phyloP scores from a whole-genome alignment of 2,113 vertebrate species.

The Trematomus loennbergii region DNA sequence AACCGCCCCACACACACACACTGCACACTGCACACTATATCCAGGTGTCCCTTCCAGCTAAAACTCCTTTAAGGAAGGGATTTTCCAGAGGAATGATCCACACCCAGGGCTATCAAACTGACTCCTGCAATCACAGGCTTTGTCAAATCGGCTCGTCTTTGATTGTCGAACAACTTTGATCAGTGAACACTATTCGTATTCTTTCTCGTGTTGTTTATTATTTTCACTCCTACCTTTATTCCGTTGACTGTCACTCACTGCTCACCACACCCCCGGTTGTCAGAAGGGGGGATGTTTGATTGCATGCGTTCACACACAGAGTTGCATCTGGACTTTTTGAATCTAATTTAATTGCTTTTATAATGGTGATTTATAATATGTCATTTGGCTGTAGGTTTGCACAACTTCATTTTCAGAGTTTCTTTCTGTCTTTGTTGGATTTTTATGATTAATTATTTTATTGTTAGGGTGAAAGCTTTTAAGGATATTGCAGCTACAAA shows the following conservation, averaged over 20 bases:
- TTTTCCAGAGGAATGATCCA: slow-evolving; percentile 60
- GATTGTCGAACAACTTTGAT: slow-evolving; percentile 64
- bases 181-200: slow-evolving; percentile 61
- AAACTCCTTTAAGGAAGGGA: slow-evolving; percentile 62
- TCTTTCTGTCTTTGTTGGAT: slow-evolving; percentile 54
- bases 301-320: slow-evolving; percentile 77
- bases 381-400: slow-evolving; percentile 80
- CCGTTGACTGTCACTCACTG: slow-evolving; percentile 46
- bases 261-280: slow-evolving; percentile 57
- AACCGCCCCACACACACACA: slow-evolving; percentile 10
- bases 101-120: slow-evolving; percentile 73
- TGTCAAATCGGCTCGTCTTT: slow-evolving; percentile 64
- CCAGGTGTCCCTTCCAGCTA: slow-evolving; percentile 65
- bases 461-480: slow-evolving; percentile 56
- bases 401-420: slow-evolving; percentile 71
- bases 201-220: slow-evolving; percentile 44
- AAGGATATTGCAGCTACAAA: slow-evolving; percentile 61
- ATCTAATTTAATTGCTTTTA: slow-evolving; percentile 79
- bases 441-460: slow-evolving; percentile 49
- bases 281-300: slow-evolving; percentile 64
- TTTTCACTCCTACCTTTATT: slow-evolving; percentile 50
- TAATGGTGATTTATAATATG: slow-evolving; percentile 67
- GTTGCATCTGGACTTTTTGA: slow-evolving; percentile 73
- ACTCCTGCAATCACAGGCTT: slow-evolving; percentile 72
- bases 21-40: slow-evolving; percentile 65